A percentile compares a stretch with the other conserved stretches of the same genome.
Evolutionary conservation across 2,113 vertebrate genomes (phyloP).

Genomic region (Mastomys coucha): DNA sequence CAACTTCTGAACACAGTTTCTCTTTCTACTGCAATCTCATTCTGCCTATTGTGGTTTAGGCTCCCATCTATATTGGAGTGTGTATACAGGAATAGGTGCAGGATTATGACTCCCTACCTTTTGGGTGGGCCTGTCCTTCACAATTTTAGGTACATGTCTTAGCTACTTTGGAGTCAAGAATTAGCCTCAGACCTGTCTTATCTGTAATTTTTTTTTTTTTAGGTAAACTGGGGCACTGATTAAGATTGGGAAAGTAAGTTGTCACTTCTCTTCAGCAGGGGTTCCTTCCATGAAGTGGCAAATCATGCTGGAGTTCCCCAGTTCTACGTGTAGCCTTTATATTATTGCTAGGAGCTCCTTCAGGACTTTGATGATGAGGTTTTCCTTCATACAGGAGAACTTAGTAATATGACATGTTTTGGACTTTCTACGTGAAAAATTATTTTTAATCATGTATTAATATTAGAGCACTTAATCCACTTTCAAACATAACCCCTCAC

Average conservation of each 20-base stretch:
- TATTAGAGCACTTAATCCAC: background rate
- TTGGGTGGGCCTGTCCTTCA: background rate
- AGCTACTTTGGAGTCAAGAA: background rate
- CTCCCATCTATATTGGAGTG: background rate
- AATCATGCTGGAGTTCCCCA: background rate
- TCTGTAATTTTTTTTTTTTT: background rate
- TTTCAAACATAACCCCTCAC: constrained; percentile 9
- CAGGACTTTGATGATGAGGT: background rate
- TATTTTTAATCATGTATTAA: background rate
- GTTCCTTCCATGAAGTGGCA: background rate
- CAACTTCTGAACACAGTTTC: background rate
- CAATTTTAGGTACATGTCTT: background rate
- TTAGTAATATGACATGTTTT: background rate
- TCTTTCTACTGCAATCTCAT: background rate
- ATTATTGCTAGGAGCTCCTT: background rate
- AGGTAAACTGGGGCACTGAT: background rate
- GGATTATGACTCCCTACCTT: background rate
- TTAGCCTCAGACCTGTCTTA: background rate
- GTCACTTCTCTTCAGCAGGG: background rate
- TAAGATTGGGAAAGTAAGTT: background rate
- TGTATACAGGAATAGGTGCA: background rate
- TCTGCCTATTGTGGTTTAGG: background rate
- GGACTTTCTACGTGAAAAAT: background rate
- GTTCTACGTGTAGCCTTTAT: background rate
- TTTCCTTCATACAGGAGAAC: background rate